A percentile compares a stretch with the other conserved stretches of the same genome.
Evolutionary conservation across 2,113 vertebrate genomes (phyloP).

Genomic region (Pao palembangensis): DNA sequence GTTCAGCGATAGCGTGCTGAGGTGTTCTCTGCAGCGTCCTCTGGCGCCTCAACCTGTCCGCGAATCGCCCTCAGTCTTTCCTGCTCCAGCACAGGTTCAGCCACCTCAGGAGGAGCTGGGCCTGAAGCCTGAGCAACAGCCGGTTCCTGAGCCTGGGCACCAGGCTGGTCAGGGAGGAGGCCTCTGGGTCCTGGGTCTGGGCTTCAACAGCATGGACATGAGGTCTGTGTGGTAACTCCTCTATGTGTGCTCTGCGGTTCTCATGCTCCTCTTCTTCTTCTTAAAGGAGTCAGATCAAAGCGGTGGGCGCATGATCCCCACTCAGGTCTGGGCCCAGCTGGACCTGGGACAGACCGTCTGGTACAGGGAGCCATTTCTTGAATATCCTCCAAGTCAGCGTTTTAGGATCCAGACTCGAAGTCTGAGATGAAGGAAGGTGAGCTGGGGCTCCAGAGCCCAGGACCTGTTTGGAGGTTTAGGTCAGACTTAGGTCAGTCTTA

Average conservation of each 20-base stretch:
- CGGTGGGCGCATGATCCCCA: too few species aligned
- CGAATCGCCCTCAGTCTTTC: constrained; percentile 32
- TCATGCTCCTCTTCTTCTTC: constrained; percentile 96
- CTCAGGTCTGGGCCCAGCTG: constrained; percentile 59
- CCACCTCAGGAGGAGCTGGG: neutral
- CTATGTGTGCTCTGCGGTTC: constrained; percentile 82
- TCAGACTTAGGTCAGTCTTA: neutral
- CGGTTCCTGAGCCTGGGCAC: neutral
- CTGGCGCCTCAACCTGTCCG: constrained; percentile 82
- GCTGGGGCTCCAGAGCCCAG: neutral
- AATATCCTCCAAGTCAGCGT: too few species aligned
- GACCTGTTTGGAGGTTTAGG: neutral
- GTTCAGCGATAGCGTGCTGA: too few species aligned
- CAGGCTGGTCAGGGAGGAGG: constrained; percentile 30
- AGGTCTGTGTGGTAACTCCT: constrained; percentile 93
- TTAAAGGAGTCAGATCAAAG: constrained; percentile 84
- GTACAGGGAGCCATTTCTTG: too few species aligned
- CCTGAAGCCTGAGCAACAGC: neutral
- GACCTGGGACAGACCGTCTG: neutral
- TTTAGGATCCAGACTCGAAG: neutral
- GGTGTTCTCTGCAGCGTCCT: too few species aligned
- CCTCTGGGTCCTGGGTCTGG: constrained; percentile 79
- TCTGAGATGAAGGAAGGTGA: neutral
- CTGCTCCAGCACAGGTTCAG: neutral
- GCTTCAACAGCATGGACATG: constrained; percentile 94